A percentile compares a stretch with the other conserved stretches of the same genome.
These are phyloP conservation scores for Nycticryphes semicollaris DNA, from an alignment of 2,113 vertebrate genomes.

Conservation along the genomic window DNA sequence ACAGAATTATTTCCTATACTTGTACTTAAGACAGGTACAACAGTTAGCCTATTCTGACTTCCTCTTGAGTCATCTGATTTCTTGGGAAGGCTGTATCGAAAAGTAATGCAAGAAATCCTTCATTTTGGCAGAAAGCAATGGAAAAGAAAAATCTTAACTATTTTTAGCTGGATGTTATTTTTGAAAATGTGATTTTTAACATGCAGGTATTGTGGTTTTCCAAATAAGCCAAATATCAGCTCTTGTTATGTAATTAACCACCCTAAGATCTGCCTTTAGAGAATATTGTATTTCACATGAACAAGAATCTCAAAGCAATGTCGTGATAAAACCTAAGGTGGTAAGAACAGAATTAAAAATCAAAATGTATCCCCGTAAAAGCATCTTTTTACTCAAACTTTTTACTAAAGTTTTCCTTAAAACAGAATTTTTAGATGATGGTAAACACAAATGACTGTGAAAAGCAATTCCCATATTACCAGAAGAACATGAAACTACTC, in stretches of 20 bases:
- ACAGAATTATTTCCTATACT: neutral
- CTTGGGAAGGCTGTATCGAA: neutral
- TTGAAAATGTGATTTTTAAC: neutral
- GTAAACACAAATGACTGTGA: neutral
- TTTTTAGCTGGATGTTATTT: neutral
- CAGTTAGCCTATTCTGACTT: neutral
- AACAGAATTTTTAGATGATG: neutral
- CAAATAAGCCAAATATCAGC: fast-evolving
- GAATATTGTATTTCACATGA: neutral
- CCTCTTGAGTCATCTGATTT: neutral
- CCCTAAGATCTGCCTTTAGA: neutral
- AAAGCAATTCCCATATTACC: neutral
- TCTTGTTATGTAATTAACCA: neutral
- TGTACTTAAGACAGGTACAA: neutral
- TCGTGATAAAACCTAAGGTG: neutral
- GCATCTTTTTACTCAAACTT: neutral
- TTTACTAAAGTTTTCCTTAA: neutral
- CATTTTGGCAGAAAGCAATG: neutral
- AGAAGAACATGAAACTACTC: neutral
- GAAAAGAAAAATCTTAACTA: neutral
- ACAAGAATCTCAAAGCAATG: neutral
- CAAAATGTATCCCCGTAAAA: neutral
- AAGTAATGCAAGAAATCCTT: neutral
- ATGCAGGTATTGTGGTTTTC: neutral
- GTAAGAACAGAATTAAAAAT: neutral